Evolutionary conservation across 2,888 invertebrate species (phyloP).

Genomic region (Kuschelorhynchus macadamiae): DNA sequence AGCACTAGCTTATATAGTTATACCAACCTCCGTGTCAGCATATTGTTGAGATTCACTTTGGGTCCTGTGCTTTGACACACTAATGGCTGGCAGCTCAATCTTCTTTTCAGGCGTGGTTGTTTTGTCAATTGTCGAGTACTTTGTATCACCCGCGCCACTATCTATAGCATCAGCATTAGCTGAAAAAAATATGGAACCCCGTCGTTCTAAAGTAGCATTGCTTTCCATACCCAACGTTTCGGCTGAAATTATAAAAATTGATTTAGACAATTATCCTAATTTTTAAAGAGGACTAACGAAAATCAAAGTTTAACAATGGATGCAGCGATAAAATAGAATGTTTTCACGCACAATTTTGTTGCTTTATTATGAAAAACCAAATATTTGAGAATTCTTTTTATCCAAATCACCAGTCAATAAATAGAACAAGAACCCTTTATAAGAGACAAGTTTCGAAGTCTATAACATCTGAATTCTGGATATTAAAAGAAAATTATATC

Average conservation of each 20-base stretch:
- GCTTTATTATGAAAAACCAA: too few species aligned
- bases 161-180: slow-evolving; percentile 68
- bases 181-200: slow-evolving; percentile 70
- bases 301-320: too few species aligned
- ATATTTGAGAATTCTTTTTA: too few species aligned
- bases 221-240: slow-evolving; percentile 87
- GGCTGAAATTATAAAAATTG: slow-evolving; percentile 70
- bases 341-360: too few species aligned
- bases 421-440: too few species aligned
- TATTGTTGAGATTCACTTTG: slow-evolving; percentile 68
- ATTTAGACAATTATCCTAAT: too few species aligned
- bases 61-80: slow-evolving; percentile 65
- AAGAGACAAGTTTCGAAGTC: too few species aligned
- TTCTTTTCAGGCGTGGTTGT: slow-evolving; percentile 33
- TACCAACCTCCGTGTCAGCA: slow-evolving; percentile 66
- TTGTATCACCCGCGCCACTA: slow-evolving; percentile 60
- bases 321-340: too few species aligned
- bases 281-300: neutral
- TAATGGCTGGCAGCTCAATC: slow-evolving; percentile 59
- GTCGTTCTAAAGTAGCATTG: slow-evolving; percentile 70
- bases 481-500: too few species aligned
- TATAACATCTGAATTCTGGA: too few species aligned
- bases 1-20: neutral
- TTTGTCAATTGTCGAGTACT: slow-evolving; percentile 18
- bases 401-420: too few species aligned